phyloP scores from a whole-genome alignment of 2,797 vertebrate species.

The Danio jaintianensis region DNA sequence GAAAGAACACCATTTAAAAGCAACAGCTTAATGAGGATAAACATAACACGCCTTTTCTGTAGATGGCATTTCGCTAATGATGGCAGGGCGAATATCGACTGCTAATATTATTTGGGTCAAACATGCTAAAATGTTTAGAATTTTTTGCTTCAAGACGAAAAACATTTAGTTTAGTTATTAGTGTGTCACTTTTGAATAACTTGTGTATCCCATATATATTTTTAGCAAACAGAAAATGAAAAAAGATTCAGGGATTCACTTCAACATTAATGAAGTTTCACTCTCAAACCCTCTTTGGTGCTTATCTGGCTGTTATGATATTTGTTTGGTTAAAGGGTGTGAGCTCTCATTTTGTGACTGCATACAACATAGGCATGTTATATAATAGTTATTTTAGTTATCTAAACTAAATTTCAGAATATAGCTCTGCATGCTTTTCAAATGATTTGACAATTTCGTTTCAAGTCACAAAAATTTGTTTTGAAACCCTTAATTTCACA shows the following conservation, averaged over 20 bases:
- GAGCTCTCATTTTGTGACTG: background rate
- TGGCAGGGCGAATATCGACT: background rate
- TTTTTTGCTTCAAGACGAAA: background rate
- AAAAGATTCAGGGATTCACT: background rate
- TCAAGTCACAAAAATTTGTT: background rate
- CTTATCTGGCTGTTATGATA: background rate
- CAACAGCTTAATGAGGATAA: slow-evolving; percentile 6
- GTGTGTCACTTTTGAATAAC: background rate
- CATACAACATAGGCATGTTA: background rate
- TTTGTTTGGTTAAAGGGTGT: background rate
- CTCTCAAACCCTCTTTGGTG: background rate
- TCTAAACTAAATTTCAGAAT: background rate
- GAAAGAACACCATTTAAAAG: background rate
- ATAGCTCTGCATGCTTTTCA: background rate
- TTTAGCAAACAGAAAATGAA: background rate
- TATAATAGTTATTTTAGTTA: background rate
- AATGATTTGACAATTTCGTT: slow-evolving; percentile 3
- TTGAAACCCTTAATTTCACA: background rate
- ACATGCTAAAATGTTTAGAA: background rate
- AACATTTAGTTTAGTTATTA: background rate
- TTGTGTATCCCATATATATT: background rate
- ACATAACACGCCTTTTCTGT: background rate
- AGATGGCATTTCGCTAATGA: background rate
- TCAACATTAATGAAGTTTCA: background rate
- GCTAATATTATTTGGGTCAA: slow-evolving; percentile 1